Conservation (phyloP, 2,888 invertebrate species). For the Spodoptera exigua region DNA sequence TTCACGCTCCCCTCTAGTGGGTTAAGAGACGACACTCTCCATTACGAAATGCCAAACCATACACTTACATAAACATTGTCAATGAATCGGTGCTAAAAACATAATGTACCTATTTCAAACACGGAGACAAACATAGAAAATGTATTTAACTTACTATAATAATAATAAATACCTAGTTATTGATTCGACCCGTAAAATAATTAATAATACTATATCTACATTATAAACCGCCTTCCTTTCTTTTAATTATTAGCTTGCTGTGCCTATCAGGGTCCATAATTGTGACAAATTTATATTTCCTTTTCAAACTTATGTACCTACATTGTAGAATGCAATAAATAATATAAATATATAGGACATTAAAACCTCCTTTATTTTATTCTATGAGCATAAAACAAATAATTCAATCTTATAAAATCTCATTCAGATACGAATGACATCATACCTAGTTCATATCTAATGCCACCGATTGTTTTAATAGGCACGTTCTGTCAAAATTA, state of each 20-base stretch:
- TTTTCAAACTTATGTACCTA: too few species aligned
- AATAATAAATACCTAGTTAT: too few species aligned
- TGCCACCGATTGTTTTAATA: slow-evolving; percentile 12
- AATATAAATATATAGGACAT: slow-evolving; percentile 5
- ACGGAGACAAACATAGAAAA: too few species aligned
- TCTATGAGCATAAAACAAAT: slow-evolving; percentile 30
- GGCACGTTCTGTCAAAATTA: slow-evolving; percentile 8
- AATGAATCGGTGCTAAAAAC: slow-evolving; percentile 46
- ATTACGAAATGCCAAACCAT: slow-evolving; percentile 70
- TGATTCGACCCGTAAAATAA: too few species aligned
- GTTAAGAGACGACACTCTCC: slow-evolving; percentile 66
- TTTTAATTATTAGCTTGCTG: too few species aligned
- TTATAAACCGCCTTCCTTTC: too few species aligned
- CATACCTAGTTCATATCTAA: slow-evolving; percentile 13
- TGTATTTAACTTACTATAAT: too few species aligned
- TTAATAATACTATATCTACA: too few species aligned
- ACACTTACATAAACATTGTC: slow-evolving; percentile 76
- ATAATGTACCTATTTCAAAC: background rate
- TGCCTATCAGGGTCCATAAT: too few species aligned
- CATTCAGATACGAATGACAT: slow-evolving; percentile 39
- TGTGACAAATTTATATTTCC: too few species aligned
- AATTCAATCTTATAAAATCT: slow-evolving; percentile 10
- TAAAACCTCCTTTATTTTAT: slow-evolving; percentile 3
- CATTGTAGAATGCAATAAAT: slow-evolving; percentile 3
- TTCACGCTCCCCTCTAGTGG: slow-evolving; percentile 60